Conservation (phyloP, 2,797 vertebrate species). For the Tokudaia tokunoshimensis region DNA sequence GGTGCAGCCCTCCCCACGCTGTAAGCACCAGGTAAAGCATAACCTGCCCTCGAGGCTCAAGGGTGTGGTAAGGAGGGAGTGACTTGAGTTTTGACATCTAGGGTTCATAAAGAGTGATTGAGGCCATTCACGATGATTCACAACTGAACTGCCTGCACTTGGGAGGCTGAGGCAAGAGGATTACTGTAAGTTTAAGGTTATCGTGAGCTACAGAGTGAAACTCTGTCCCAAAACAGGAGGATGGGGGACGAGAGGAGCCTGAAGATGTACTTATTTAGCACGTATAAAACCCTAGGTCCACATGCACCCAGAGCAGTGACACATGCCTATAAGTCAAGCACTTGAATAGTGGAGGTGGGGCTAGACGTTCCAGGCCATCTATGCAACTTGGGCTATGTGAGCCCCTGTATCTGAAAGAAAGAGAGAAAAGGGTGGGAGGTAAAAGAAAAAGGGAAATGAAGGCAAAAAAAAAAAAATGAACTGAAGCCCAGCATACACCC, state of each 20-base stretch:
- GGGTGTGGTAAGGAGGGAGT: neutral
- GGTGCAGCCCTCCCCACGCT: accelerated
- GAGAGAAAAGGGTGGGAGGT: no score
- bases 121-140: neutral
- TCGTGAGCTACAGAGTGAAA: neutral
- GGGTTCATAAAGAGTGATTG: neutral
- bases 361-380: neutral
- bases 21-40: neutral
- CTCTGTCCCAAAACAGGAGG: neutral
- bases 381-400: neutral
- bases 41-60: neutral
- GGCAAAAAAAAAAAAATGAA: neutral
- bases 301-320: neutral
- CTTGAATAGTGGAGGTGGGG: neutral
- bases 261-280: neutral
- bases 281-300: neutral
- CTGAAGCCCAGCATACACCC: neutral
- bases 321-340: neutral
- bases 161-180: neutral
- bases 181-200: neutral
- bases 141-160: neutral
- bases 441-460: neutral
- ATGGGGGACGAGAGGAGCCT: neutral
- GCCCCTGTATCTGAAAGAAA: neutral
- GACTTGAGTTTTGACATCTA: neutral